phyloP scores from a whole-genome alignment of 2,888 invertebrate genomes.

The Ornithoptera alexandrae region DNA sequence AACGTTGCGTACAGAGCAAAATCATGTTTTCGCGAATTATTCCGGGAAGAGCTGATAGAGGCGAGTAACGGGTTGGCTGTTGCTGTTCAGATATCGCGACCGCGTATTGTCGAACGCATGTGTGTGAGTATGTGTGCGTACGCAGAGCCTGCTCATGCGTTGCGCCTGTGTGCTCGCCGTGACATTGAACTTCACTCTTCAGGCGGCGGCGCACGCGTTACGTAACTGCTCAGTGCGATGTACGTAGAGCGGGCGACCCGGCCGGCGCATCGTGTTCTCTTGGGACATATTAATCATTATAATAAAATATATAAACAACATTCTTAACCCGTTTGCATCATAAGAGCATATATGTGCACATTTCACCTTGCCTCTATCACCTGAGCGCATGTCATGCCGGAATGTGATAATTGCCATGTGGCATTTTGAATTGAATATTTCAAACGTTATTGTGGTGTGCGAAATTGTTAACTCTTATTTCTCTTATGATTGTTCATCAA shows the following conservation, averaged over 20 bases:
- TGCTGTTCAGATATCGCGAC: conserved; percentile 66
- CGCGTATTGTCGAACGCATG: conserved; percentile 43
- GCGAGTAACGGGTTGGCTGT: conserved; percentile 73
- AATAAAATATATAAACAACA: no score
- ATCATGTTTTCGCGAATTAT: conserved; percentile 69
- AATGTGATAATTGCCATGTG: no score
- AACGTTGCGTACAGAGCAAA: conserved; percentile 56
- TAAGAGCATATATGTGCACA: no score
- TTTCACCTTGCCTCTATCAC: no score
- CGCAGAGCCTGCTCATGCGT: conserved; percentile 28
- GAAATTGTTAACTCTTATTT: no score
- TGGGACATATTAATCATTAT: background rate
- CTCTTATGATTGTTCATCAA: no score
- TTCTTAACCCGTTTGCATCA: no score
- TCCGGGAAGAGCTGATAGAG: conserved; percentile 73
- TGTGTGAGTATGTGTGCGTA: conserved; percentile 40
- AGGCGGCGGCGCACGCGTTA: conserved; percentile 71
- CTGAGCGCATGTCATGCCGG: no score
- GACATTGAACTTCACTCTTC: conserved; percentile 80
- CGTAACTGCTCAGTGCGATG: conserved; percentile 51
- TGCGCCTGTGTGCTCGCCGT: conserved; percentile 56
- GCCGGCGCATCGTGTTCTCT: conserved; percentile 31
- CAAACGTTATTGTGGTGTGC: no score
- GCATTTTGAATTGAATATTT: no score
- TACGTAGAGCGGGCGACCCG: conserved; percentile 34